Evolutionary conservation across 2,888 invertebrate species (phyloP).

Genomic region (Cylloceria caligata): DNA sequence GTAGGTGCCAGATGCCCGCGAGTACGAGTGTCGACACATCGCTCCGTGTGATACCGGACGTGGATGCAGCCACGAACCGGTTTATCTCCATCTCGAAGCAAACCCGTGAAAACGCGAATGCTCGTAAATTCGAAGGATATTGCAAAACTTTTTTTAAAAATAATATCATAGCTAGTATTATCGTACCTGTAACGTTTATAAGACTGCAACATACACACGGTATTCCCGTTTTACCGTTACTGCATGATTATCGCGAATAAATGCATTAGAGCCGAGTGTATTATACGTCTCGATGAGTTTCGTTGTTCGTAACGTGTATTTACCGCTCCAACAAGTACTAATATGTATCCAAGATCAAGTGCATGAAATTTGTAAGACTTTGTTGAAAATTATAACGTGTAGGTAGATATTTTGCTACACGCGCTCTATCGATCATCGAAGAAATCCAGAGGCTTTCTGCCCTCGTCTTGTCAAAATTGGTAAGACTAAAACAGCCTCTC

Average conservation of each 20-base stretch:
- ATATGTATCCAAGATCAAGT: conserved; percentile 20
- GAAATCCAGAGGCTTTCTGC: neutral
- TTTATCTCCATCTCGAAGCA: conserved; percentile 30
- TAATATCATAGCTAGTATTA: conserved; percentile 28
- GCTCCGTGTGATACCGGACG: conserved; percentile 35
- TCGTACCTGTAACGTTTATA: neutral
- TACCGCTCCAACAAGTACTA: neutral
- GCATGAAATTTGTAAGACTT: conserved; percentile 23
- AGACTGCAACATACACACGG: conserved; percentile 19
- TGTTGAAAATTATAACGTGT: conserved; percentile 16
- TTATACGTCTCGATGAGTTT: conserved; percentile 26
- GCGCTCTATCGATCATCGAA: neutral
- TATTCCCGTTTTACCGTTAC: conserved; percentile 14
- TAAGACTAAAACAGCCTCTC: too few species aligned
- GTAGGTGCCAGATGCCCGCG: conserved; percentile 12
- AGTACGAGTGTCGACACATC: neutral
- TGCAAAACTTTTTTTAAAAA: conserved; percentile 24
- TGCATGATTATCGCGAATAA: conserved; percentile 31
- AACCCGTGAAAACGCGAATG: conserved; percentile 21
- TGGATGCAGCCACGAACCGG: conserved; percentile 39
- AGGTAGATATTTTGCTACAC: neutral
- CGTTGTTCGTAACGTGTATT: conserved; percentile 34
- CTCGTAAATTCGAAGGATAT: conserved; percentile 39
- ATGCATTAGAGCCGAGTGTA: conserved; percentile 17
- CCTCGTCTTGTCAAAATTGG: neutral